Base-by-base conservation (phyloP, 2,888 invertebrate genomes). In the Papilio gigon region DNA sequence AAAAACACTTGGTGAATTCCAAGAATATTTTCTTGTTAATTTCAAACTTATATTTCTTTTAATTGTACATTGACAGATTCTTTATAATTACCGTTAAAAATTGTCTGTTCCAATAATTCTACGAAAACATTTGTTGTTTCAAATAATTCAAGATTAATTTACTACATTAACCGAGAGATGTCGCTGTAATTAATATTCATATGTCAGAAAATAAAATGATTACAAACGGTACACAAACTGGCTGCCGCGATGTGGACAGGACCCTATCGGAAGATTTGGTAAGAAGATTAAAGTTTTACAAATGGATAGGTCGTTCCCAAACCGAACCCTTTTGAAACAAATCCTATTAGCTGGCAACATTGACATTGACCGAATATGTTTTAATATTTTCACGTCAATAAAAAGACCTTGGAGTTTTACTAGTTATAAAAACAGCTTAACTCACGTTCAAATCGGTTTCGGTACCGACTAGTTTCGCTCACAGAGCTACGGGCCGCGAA, bases 271-370 rank as follows among this genome's bases (percentile, higher is more conserved):
- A 60, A 60, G 60, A 60, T 62, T 44, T 62, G n/a, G 44, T 62
- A 62, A 62, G 30, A 44, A 44, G 62, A 59, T 59, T 59, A 59
- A 44, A 62, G 44, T 62, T 62, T 62, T 14, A 62, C 44, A 47
- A 62, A 62, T 59, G 20, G 30, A 30, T 12, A 14, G 33, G 30
- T 30, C 44, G 44, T 2, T 17, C n/a, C 20, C 42, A 20, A 4
- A 17, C 8, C 44, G 33, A 33, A 44, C 44, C 44, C 62, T 62
- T 62, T 30, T n/a, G 6, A 12, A 62, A 62, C 44, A 44, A 60
- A 44, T 47, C 62, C 27, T 30, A 62, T 62, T 62, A 62, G 17
- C 17, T 17, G 40, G 9, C 11, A 22, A 17, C n/a, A 27, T 22
- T 25, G 27, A n/a, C 1, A 11, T n/a, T n/a, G n/a, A n/a, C n/a